Conservation (phyloP, 1,140 invertebrate species). For the Octopus sinensis region DNA sequence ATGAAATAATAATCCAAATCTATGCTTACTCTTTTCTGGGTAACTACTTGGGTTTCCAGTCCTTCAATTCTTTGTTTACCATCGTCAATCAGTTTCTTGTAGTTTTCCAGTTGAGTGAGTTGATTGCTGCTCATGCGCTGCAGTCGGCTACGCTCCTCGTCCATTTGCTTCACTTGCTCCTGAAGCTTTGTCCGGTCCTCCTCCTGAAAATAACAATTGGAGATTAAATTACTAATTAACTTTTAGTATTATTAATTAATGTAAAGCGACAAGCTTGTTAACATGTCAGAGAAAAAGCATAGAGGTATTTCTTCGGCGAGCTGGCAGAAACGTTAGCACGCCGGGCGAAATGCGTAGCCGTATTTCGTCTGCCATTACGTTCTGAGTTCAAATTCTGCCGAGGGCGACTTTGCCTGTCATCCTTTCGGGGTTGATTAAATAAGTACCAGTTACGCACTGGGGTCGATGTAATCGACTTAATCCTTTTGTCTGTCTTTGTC, state of each 20-base stretch:
- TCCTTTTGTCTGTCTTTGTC: too few species aligned
- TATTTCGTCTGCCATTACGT: too few species aligned
- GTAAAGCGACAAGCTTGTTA: background rate
- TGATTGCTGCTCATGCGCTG: constrained; percentile 44
- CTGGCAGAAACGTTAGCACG: too few species aligned
- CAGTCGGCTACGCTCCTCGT: constrained; percentile 49
- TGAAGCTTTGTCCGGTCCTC: constrained; percentile 37
- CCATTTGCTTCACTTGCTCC: constrained; percentile 44
- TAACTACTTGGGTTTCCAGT: constrained; percentile 45
- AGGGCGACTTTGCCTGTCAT: too few species aligned
- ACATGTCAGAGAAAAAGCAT: too few species aligned
- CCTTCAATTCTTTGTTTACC: constrained; percentile 47
- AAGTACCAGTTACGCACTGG: too few species aligned
- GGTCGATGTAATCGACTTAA: too few species aligned
- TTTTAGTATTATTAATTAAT: background rate
- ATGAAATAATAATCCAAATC: too few species aligned
- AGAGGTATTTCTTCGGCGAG: too few species aligned
- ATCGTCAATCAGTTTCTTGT: constrained; percentile 52
- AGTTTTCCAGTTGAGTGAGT: constrained; percentile 53
- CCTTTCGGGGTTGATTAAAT: too few species aligned
- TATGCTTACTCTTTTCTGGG: constrained; percentile 43
- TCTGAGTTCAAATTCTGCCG: too few species aligned
- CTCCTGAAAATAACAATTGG: constrained; percentile 33
- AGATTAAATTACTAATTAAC: background rate
- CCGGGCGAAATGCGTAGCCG: too few species aligned